These are phyloP conservation scores for Hycleus cichorii DNA, from an alignment of 1,140 invertebrate species.

Conservation along the genomic window DNA sequence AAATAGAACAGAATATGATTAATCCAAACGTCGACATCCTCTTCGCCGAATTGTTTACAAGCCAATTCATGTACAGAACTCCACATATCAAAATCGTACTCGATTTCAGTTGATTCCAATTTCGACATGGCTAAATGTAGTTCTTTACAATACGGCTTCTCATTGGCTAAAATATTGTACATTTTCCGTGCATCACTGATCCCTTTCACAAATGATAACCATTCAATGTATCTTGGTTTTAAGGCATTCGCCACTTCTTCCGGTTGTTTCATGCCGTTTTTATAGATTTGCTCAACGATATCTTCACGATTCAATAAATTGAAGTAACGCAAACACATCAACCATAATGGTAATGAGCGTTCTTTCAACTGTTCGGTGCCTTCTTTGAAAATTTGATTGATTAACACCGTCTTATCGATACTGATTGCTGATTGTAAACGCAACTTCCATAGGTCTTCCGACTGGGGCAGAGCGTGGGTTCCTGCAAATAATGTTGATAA, in stretches of 20 bases:
- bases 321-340: slow-evolving; percentile 21
- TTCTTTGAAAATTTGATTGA: slow-evolving; percentile 20
- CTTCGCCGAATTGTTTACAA: slow-evolving; percentile 46
- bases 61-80: slow-evolving; percentile 43
- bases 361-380: slow-evolving; percentile 19
- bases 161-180: slow-evolving; percentile 2
- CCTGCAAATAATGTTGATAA: slow-evolving; percentile 2
- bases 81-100: slow-evolving; percentile 35
- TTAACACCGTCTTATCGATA: slow-evolving; percentile 14
- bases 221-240: slow-evolving; percentile 28
- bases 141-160: slow-evolving; percentile 10
- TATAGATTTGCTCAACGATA: slow-evolving; percentile 16
- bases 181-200: slow-evolving; percentile 11
- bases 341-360: slow-evolving; percentile 23
- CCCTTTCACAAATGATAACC: slow-evolving; percentile 21
- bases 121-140: slow-evolving; percentile 18
- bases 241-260: slow-evolving; percentile 20
- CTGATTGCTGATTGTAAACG: slow-evolving; percentile 18
- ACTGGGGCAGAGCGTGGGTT: slow-evolving; percentile 14
- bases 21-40: slow-evolving; percentile 50
- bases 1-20: slow-evolving; percentile 46
- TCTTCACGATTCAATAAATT: slow-evolving; percentile 12
- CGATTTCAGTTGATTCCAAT: slow-evolving; percentile 44
- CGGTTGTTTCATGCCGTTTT: slow-evolving; percentile 21
- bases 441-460: slow-evolving; percentile 24